phyloP scores from a whole-genome alignment of 2,113 vertebrate genomes.

The Prochilodus magdalenae region DNA sequence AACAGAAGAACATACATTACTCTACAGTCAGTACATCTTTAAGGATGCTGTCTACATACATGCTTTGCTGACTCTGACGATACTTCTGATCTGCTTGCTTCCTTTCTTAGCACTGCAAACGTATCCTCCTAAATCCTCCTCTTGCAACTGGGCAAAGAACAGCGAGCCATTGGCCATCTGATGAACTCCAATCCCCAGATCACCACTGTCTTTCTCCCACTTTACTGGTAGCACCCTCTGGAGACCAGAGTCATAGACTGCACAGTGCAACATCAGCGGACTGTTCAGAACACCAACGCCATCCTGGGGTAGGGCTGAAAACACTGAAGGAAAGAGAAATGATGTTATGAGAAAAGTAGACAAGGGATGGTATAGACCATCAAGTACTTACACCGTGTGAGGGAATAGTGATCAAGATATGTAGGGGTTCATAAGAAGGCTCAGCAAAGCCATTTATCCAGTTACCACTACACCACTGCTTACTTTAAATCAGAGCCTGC shows the following conservation, averaged over 20 bases:
- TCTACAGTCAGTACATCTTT: too few species aligned
- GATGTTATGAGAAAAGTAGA: not conserved
- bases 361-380: too few species aligned
- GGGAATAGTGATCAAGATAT: not conserved
- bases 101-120: conserved; percentile 55
- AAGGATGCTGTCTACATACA: conserved; percentile 41
- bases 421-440: too few species aligned
- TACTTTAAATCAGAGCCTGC: not conserved
- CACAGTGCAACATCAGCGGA: conserved; percentile 59
- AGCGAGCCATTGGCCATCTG: conserved; percentile 61
- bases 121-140: conserved; percentile 59
- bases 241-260: conserved; percentile 49
- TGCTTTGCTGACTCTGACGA: conserved; percentile 56
- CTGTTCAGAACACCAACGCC: conserved; percentile 49
- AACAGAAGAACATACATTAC: too few species aligned
- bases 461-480: too few species aligned
- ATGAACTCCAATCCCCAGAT: conserved; percentile 29
- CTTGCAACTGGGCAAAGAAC: conserved; percentile 55
- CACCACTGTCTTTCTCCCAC: conserved; percentile 57
- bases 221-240: conserved; percentile 37
- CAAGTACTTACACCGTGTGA: not conserved
- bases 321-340: conserved; percentile 37
- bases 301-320: conserved; percentile 53
- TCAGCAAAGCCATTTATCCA: too few species aligned
- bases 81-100: conserved; percentile 44